phyloP scores from a whole-genome alignment of 2,797 vertebrate species.

The Mastacembelus armatus region DNA sequence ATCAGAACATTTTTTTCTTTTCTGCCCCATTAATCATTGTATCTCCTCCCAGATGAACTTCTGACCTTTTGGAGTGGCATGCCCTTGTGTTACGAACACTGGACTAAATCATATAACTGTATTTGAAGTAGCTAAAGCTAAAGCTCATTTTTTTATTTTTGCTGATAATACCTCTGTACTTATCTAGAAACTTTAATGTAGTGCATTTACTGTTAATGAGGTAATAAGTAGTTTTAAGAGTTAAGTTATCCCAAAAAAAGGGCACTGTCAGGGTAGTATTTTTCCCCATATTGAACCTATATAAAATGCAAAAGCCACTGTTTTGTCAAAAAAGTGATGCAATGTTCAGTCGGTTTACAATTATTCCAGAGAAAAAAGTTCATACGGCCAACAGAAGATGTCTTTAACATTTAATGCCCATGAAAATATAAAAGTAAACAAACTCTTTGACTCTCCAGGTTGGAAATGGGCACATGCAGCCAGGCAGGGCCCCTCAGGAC shows the following conservation, averaged over 20 bases:
- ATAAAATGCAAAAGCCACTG: not conserved
- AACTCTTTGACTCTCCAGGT: not conserved
- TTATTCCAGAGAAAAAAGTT: not conserved
- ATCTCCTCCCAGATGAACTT: not conserved
- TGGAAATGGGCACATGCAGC: not conserved
- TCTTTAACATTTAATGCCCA: constrained; percentile 8
- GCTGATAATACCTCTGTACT: too few relatives aligned
- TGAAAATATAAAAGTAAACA: not conserved
- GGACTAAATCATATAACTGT: not conserved
- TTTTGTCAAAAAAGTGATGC: not conserved
- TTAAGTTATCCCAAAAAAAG: too few relatives aligned
- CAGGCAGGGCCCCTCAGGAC: not conserved
- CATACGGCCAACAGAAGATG: not conserved
- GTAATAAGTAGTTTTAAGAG: too few relatives aligned
- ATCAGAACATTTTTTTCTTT: too few relatives aligned
- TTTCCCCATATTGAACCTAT: too few relatives aligned
- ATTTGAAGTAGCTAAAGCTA: not conserved
- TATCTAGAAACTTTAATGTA: too few relatives aligned
- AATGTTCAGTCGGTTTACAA: not conserved
- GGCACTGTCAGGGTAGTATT: too few relatives aligned
- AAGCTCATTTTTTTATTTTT: too few relatives aligned
- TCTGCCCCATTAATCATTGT: not conserved
- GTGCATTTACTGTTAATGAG: too few relatives aligned
- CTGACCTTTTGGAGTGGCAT: not conserved
- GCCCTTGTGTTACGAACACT: not conserved